phyloP scores from a whole-genome alignment of 2,888 invertebrate species.

The Parnassius apollo region DNA sequence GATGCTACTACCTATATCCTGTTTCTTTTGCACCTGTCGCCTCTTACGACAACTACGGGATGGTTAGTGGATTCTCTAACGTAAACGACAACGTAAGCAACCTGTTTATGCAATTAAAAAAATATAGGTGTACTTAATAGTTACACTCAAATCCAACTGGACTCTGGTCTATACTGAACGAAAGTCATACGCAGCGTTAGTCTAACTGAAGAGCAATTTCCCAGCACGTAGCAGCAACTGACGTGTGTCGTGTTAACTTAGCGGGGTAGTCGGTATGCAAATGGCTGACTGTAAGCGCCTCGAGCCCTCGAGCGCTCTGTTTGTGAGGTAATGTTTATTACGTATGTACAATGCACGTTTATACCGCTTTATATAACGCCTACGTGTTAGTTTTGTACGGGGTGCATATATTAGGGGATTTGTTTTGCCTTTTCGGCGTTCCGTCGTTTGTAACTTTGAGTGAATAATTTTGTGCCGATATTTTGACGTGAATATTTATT shows the following conservation, averaged over 20 bases:
- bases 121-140: no score
- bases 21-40: no score
- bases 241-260: slow-evolving; percentile 58
- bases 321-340: slow-evolving; percentile 64
- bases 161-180: slow-evolving; percentile 28
- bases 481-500: no score
- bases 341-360: slow-evolving; percentile 42
- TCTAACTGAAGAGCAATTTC: slow-evolving; percentile 42
- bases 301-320: slow-evolving; percentile 47
- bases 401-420: slow-evolving; percentile 39
- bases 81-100: no score
- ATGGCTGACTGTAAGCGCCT: slow-evolving; percentile 42
- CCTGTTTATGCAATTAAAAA: no score
- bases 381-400: slow-evolving; percentile 30
- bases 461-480: neutral
- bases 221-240: slow-evolving; percentile 52
- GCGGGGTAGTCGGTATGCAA: slow-evolving; percentile 60
- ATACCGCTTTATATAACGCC: slow-evolving; percentile 43
- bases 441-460: slow-evolving; percentile 3
- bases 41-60: no score
- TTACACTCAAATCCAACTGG: slow-evolving; percentile 1
- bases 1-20: no score
- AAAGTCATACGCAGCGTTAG: slow-evolving; percentile 34
- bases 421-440: slow-evolving; percentile 26
- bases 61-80: no score